Base-by-base conservation (phyloP, 2,888 invertebrate genomes). In the Lycocerus yunnanus region DNA sequence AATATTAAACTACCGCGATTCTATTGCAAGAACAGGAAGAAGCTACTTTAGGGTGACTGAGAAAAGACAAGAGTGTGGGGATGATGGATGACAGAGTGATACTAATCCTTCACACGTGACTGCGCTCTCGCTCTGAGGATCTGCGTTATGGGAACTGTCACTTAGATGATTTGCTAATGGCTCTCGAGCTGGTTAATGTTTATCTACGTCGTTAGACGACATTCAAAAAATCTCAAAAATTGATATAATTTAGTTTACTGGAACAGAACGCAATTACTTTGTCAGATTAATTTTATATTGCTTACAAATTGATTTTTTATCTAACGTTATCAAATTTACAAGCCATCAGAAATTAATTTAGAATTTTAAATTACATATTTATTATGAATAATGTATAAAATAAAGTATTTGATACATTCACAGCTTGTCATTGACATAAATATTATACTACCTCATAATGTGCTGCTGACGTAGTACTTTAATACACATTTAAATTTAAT, bases 51-150 rank as follows among this genome's bases (percentile, higher is more conserved):
- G 74, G 74, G 75, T 69, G 75, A 69, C 69, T 69, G 60, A 65
- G 70, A 72, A 75, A 76, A 78, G 76, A 75, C 72, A 78, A 74
- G 78, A 78, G 78, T 78, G 77, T 77, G 77, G 70, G 77, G 77
- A 80, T 84, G 84, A 85, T 85, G 84, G 84, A 85, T 85, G 84
- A 81, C 82, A 81, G 81, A 82, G 82, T 83, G 84, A 84, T 84
- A 84, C 83, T 84, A 84, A 85, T 85, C 84, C 84, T 79, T 82
- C 82, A 84, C 84, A 84, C 85, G 85, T 85, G 85, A 85, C 85
- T 84, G 81, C 80, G 78, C 82, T 82, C 82, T 80, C 81, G 81
- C 80, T 76, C 71, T 77, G 76, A 82, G 82, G 84, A 85, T 85
- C 83, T 83, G 80, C 81, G 79, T 82, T 82, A 83, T 82, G 83